Evolutionary conservation across 64 coral and sea anemone species (phyloP).

Genomic region (Dendrophyllia cribrosa): DNA sequence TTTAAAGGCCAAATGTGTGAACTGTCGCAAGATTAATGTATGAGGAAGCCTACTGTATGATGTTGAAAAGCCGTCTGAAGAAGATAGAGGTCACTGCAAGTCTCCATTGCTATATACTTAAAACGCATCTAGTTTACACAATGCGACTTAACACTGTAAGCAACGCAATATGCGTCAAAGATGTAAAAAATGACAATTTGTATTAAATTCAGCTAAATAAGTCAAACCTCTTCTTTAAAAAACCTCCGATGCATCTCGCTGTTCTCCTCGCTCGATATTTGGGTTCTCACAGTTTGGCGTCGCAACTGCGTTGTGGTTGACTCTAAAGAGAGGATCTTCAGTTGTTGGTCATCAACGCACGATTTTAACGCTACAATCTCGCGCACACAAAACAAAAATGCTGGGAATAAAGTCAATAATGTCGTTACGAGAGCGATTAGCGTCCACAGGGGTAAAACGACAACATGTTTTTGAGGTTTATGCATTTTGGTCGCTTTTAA

Average conservation of each 20-base stretch:
- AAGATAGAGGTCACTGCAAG: not conserved
- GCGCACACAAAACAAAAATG: slow-evolving; percentile 28
- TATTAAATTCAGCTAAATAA: not conserved
- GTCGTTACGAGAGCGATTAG: not conserved
- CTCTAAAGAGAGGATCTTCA: not conserved
- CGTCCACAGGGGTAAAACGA: slow-evolving; percentile 13
- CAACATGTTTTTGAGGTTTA: not conserved
- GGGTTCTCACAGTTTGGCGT: not conserved
- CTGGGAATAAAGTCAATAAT: not conserved
- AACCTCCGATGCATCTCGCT: not conserved
- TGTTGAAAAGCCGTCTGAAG: not conserved
- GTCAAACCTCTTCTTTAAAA: slow-evolving; percentile 4
- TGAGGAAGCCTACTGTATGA: not conserved
- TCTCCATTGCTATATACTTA: not conserved
- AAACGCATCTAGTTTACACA: not conserved
- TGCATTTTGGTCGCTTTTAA: slow-evolving; percentile 16
- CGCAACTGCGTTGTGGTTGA: slow-evolving; percentile 19
- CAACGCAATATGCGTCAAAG: not conserved
- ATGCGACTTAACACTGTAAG: not conserved
- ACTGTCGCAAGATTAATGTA: not conserved
- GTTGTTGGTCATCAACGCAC: slow-evolving; percentile 20
- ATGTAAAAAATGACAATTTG: not conserved
- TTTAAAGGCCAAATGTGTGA: not conserved
- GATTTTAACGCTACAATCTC: slow-evolving; percentile 30
- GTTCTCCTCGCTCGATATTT: not conserved